Evolutionary conservation across 1,140 invertebrate species (phyloP).

Genomic region (Megalopta genalis): DNA sequence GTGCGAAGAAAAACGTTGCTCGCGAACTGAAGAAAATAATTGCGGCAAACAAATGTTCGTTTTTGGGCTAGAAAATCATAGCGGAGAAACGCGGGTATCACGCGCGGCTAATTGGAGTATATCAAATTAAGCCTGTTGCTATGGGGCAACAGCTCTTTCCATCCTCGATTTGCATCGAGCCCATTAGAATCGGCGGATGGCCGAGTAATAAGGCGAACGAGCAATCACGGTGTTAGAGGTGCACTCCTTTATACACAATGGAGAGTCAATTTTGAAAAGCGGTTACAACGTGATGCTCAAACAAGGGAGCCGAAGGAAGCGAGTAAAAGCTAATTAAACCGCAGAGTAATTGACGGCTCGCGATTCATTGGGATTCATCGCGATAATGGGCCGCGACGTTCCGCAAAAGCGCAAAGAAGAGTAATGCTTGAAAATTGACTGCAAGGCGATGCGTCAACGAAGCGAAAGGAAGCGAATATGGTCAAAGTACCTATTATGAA

Average conservation of each 20-base stretch:
- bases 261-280: not conserved
- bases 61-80: constrained; percentile 25
- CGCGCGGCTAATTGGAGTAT: constrained; percentile 23
- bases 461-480: not conserved
- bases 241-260: no score
- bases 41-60: not conserved
- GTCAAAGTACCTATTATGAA: no score
- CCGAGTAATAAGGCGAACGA: not conserved
- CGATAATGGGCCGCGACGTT: not conserved
- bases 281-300: no score
- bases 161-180: not conserved
- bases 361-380: no score
- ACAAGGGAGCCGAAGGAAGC: no score
- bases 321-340: constrained; percentile 22
- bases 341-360: not conserved
- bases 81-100: not conserved
- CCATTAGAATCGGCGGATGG: not conserved
- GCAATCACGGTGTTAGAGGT: not conserved
- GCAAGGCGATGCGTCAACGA: no score
- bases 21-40: no score
- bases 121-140: constrained; percentile 36
- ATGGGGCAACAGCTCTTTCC: not conserved
- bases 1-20: not conserved
- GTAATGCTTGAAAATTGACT: no score
- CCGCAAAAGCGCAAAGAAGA: no score